phyloP scores from a whole-genome alignment of 2,888 invertebrate genomes.

The Polyommatus iphigenia region DNA sequence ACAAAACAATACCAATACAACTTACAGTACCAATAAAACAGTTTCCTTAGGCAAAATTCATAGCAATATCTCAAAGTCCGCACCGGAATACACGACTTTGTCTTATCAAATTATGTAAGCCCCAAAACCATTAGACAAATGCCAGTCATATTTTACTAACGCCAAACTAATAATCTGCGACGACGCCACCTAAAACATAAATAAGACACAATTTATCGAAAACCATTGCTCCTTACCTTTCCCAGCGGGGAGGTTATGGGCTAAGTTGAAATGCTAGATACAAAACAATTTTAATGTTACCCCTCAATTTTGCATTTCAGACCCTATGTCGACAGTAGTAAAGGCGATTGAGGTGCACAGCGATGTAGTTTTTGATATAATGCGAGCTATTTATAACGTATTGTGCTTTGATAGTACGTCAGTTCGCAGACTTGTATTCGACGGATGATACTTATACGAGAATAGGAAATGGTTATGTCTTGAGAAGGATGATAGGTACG shows the following conservation, averaged over 20 bases:
- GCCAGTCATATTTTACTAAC: slow-evolving; percentile 38
- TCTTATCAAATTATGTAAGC: slow-evolving; percentile 24
- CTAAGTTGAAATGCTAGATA: slow-evolving; percentile 60
- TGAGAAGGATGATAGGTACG: slow-evolving; percentile 50
- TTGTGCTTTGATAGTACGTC: slow-evolving; percentile 78
- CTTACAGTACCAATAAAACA: background rate
- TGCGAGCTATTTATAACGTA: slow-evolving; percentile 74
- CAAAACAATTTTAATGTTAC: slow-evolving; percentile 43
- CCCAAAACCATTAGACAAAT: slow-evolving; percentile 17
- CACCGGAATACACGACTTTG: background rate
- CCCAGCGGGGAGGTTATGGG: slow-evolving; percentile 67
- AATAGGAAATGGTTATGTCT: slow-evolving; percentile 66
- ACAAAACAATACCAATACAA: background rate
- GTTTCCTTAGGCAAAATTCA: background rate
- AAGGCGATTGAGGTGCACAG: slow-evolving; percentile 36
- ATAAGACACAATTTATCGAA: slow-evolving; percentile 58
- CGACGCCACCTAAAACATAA: slow-evolving; percentile 49
- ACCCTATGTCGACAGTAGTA: slow-evolving; percentile 33
- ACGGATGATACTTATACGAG: slow-evolving; percentile 52
- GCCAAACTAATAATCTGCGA: slow-evolving; percentile 48
- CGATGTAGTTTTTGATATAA: slow-evolving; percentile 47
- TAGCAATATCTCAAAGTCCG: background rate
- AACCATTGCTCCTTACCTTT: slow-evolving; percentile 62
- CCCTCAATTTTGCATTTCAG: slow-evolving; percentile 29
- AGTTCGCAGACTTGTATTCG: slow-evolving; percentile 61